Evolutionary conservation across 2,888 invertebrate genomes (phyloP).

Genomic region (Encarsia formosa): DNA sequence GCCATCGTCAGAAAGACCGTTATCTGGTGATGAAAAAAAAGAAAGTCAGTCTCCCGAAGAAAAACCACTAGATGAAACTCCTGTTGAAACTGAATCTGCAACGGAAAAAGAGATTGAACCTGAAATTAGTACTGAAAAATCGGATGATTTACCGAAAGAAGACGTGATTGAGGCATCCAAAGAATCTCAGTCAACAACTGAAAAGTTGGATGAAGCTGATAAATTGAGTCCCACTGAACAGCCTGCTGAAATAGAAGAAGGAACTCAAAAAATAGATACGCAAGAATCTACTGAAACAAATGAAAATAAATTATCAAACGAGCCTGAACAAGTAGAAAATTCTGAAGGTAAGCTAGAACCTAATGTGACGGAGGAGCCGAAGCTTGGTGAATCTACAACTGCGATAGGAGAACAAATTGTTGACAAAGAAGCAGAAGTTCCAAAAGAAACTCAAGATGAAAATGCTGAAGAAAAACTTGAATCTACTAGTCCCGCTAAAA

Average conservation of each 20-base stretch:
- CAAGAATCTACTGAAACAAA: conserved; percentile 6
- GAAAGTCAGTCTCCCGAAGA: conserved; percentile 6
- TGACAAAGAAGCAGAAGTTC: conserved; percentile 13
- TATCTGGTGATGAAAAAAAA: conserved; percentile 2
- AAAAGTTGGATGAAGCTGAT: not conserved
- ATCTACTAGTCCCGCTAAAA: not conserved
- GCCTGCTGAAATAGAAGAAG: not conserved
- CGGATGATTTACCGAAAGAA: not conserved
- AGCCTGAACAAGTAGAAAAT: too few relatives aligned
- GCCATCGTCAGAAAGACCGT: conserved; percentile 16
- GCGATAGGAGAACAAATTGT: not conserved
- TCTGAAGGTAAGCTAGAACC: not conserved
- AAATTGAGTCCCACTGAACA: not conserved
- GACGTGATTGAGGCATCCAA: conserved; percentile 4
- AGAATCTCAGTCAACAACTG: not conserved
- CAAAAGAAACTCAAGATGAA: conserved; percentile 4
- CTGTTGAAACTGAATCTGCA: not conserved
- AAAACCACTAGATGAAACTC: not conserved
- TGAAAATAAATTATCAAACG: too few relatives aligned
- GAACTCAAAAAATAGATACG: conserved; percentile 2
- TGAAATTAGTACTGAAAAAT: conserved; percentile 16
- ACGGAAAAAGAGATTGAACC: conserved; percentile 3
- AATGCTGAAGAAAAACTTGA: not conserved
- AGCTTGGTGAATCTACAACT: not conserved
- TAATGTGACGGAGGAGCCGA: too few relatives aligned